Conservation (phyloP, 1,140 invertebrate genomes). For the Eueides isabella region DNA sequence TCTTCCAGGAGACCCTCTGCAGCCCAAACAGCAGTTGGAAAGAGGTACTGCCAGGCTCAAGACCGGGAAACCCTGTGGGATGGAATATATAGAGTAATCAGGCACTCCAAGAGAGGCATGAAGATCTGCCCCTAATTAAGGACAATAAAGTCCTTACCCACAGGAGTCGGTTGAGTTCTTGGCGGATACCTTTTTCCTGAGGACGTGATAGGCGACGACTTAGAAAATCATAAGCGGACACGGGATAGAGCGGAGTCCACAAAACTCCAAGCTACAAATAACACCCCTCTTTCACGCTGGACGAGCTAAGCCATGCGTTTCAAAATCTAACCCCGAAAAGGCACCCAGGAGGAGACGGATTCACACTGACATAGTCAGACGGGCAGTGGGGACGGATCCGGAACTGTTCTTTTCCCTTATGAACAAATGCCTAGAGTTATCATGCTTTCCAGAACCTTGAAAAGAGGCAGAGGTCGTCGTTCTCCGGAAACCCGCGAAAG, state of each 20-base stretch:
- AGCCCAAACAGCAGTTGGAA: no score
- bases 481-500: constrained; percentile 26
- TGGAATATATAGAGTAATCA: no score
- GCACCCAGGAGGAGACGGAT: constrained; percentile 33
- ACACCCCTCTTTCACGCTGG: not conserved
- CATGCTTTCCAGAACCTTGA: no score
- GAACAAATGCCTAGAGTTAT: no score
- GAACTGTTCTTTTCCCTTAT: no score
- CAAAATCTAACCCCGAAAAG: constrained; percentile 29
- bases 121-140: constrained; percentile 36
- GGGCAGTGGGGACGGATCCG: not conserved
- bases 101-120: constrained; percentile 16
- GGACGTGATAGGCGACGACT: constrained; percentile 19
- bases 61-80: no score
- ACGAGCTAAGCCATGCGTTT: not conserved
- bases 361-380: constrained; percentile 33
- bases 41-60: no score
- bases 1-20: constrained; percentile 30
- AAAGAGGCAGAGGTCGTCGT: no score
- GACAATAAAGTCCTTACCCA: no score
- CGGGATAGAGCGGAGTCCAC: not conserved
- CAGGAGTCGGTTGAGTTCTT: constrained; percentile 30
- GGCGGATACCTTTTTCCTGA: constrained; percentile 41
- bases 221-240: not conserved
- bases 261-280: not conserved